These are phyloP conservation scores for Callyntrura sp. DNA, from an alignment of 2,888 invertebrate species.

Conservation along the genomic window DNA sequence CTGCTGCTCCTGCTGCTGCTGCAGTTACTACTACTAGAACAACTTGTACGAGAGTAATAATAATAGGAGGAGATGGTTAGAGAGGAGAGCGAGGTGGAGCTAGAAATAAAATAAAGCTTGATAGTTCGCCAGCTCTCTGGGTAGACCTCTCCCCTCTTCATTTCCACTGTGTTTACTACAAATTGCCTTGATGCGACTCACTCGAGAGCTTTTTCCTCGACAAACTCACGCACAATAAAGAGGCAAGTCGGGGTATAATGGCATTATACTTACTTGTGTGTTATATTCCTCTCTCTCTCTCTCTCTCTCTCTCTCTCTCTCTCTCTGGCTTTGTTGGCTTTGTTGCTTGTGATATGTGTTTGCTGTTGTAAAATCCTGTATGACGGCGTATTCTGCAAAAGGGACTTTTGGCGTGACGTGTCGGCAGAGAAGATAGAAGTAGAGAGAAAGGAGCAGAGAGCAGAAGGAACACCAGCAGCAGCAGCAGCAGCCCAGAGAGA, in stretches of 20 bases:
- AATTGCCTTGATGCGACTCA: conserved; percentile 35
- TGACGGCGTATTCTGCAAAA: too few species aligned
- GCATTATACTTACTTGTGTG: not conserved
- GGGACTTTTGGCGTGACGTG: too few species aligned
- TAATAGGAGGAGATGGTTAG: conserved; percentile 73
- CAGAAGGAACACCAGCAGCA: not conserved
- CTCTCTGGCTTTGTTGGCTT: too few species aligned
- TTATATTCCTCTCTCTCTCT: not conserved
- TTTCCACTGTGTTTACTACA: conserved; percentile 49
- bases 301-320: too few species aligned
- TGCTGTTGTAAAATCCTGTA: too few species aligned
- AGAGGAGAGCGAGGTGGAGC: conserved; percentile 69
- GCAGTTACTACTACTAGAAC: too few species aligned
- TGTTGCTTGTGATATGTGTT: too few species aligned
- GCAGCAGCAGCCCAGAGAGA: not conserved
- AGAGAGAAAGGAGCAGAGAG: conserved; percentile 34
- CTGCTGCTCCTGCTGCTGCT: too few species aligned
- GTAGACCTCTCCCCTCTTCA: conserved; percentile 75
- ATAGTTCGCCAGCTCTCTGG: conserved; percentile 61
- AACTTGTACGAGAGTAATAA: too few species aligned
- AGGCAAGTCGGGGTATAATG: not conserved
- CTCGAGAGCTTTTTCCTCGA: not conserved
- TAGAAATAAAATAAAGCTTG: conserved; percentile 39
- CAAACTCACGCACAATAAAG: conserved; percentile 5
- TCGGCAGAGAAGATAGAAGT: conserved; percentile 33